A percentile compares a stretch with the other conserved stretches of the same genome.
These are phyloP conservation scores for Chamaea fasciata DNA, from an alignment of 2,113 vertebrate genomes.

Conservation along the genomic window DNA sequence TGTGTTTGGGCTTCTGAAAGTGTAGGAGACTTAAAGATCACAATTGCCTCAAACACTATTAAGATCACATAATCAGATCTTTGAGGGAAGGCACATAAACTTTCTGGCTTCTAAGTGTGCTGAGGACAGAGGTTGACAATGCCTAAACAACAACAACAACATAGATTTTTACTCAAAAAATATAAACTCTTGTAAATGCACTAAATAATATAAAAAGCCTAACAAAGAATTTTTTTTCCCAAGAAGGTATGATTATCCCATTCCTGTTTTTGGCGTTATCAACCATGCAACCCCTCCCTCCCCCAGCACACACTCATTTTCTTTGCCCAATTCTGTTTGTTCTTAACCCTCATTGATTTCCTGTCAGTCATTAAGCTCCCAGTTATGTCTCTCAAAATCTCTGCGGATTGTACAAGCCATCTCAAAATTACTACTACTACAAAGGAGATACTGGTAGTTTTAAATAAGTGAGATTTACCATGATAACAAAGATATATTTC, in stretches of 20 bases:
- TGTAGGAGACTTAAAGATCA: neutral
- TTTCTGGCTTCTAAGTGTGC: neutral
- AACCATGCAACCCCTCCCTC: neutral
- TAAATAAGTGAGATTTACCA: neutral
- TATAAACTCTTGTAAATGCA: neutral
- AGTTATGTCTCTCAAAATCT: neutral
- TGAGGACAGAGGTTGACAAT: neutral
- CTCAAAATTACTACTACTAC: neutral
- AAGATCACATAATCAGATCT: too few species aligned
- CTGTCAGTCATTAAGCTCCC: neutral
- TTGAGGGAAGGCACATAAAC: neutral
- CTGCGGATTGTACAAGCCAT: neutral
- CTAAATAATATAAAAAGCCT: neutral
- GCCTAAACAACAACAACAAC: neutral
- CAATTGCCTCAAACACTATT: neutral
- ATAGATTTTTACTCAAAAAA: neutral
- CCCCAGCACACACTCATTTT: neutral
- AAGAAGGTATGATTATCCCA: neutral
- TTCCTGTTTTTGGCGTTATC: neutral
- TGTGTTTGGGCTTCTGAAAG: neutral
- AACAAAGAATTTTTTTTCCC: neutral
- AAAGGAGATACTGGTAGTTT: neutral
- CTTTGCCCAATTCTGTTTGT: neutral
- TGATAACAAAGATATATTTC: neutral
- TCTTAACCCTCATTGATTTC: neutral